These are phyloP conservation scores for Muscina levida DNA, from an alignment of 2,888 invertebrate species.

Conservation along the genomic window DNA sequence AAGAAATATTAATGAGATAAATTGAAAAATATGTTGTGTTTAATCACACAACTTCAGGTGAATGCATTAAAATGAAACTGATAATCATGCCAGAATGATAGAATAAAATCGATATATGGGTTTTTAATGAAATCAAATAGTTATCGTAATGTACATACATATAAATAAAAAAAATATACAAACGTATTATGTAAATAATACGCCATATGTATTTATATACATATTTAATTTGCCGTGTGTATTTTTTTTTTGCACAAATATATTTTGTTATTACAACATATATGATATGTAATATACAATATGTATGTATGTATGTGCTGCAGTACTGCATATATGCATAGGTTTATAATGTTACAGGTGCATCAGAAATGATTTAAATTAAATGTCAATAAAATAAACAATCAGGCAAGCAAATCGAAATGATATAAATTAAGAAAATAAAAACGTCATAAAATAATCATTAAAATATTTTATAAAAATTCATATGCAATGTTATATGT, in stretches of 20 bases:
- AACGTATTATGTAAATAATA: not conserved
- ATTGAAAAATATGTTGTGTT: slow-evolving; percentile 20
- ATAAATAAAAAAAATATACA: not conserved
- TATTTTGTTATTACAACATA: slow-evolving; percentile 5
- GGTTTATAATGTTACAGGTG: slow-evolving; percentile 7
- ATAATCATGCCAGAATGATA: slow-evolving; percentile 26
- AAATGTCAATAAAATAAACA: slow-evolving; percentile 52
- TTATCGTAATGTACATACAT: not conserved
- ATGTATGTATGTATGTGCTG: not conserved
- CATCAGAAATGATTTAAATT: slow-evolving; percentile 45
- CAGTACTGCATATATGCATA: not conserved
- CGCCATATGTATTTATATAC: not conserved
- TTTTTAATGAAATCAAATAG: not conserved
- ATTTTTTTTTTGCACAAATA: no score
- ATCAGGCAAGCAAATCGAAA: slow-evolving; percentile 27
- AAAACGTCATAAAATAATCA: slow-evolving; percentile 7
- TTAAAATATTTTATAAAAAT: not conserved
- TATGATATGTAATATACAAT: not conserved
- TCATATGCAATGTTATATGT: no score
- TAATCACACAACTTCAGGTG: slow-evolving; percentile 6
- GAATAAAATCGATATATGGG: not conserved
- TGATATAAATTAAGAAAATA: slow-evolving; percentile 26
- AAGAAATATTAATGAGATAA: slow-evolving; percentile 10
- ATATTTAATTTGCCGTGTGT: not conserved
- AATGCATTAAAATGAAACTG: not conserved